A percentile compares a stretch with the other conserved stretches of the same genome.
Conservation (phyloP, 2,797 vertebrate genomes). For the Characodon lateralis region DNA sequence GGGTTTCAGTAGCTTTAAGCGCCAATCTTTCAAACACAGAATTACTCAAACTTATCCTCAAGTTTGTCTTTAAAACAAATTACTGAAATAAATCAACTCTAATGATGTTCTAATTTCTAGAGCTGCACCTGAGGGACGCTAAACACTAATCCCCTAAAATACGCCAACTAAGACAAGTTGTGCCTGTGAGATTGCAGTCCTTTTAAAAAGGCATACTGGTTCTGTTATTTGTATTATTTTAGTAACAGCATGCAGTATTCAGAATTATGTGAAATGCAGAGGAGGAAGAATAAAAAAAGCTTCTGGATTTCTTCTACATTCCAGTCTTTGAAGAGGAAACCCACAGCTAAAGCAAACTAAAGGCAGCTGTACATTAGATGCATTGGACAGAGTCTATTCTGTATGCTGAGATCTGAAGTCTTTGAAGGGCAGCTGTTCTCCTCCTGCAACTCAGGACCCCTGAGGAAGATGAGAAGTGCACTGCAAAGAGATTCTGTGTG, state of each 20-base stretch:
- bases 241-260: constrained; percentile 38
- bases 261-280: not conserved
- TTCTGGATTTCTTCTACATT: constrained; percentile 10
- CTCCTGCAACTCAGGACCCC: constrained; percentile 38
- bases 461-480: not conserved
- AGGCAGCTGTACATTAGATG: constrained; percentile 63
- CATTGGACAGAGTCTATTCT: constrained; percentile 69
- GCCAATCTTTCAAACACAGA: too few relatives aligned
- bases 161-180: not conserved
- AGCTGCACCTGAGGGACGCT: not conserved
- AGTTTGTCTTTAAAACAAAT: too few relatives aligned
- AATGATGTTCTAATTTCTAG: too few relatives aligned
- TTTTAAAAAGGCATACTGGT: not conserved
- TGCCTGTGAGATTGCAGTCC: not conserved
- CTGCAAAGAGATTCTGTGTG: not conserved
- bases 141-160: not conserved
- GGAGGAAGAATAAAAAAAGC: not conserved
- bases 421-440: constrained; percentile 43
- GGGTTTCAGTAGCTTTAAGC: too few relatives aligned
- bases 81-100: not conserved
- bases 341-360: constrained; percentile 31
- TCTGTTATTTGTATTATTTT: not conserved
- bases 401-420: constrained; percentile 70
- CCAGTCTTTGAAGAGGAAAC: not conserved
- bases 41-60: too few relatives aligned